Conservation (phyloP, 1,140 invertebrate species). For the Leptestheria dahalacensis region DNA sequence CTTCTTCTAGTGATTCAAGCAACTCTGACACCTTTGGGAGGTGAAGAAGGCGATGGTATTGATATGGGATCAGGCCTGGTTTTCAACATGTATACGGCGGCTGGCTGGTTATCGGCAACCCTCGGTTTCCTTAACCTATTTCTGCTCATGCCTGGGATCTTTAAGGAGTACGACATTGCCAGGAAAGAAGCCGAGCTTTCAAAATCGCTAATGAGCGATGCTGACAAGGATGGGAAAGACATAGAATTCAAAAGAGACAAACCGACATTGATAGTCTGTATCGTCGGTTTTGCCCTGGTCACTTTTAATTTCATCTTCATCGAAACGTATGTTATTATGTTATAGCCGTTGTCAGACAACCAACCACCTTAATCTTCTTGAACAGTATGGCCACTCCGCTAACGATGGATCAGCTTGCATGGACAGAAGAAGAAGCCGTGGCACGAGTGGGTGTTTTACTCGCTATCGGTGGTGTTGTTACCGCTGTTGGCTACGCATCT, state of each 20-base stretch:
- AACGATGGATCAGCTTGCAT: slow-evolving; percentile 79
- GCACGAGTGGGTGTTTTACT: slow-evolving; percentile 68
- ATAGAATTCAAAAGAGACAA: slow-evolving; percentile 23
- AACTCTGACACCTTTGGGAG: slow-evolving; percentile 53
- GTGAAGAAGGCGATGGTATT: slow-evolving; percentile 25
- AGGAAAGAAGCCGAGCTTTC: slow-evolving; percentile 48
- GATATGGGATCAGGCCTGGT: slow-evolving; percentile 38
- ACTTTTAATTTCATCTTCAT: slow-evolving; percentile 79
- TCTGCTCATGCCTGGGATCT: slow-evolving; percentile 53
- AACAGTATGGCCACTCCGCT: slow-evolving; percentile 57
- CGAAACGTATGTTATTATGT: slow-evolving; percentile 51
- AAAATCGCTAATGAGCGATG: slow-evolving; percentile 35
- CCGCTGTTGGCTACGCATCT: slow-evolving; percentile 53
- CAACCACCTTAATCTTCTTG: neutral
- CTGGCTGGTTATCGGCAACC: slow-evolving; percentile 52
- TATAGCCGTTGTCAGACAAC: slow-evolving; percentile 9
- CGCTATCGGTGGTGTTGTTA: slow-evolving; percentile 55
- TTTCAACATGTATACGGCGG: slow-evolving; percentile 76
- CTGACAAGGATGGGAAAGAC: slow-evolving; percentile 22
- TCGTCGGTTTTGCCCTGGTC: slow-evolving; percentile 66
- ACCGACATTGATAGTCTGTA: slow-evolving; percentile 55
- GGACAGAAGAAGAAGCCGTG: slow-evolving; percentile 58
- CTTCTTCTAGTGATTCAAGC: slow-evolving; percentile 42
- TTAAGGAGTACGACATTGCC: slow-evolving; percentile 50
- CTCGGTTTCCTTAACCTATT: slow-evolving; percentile 58